Conservation (phyloP, 1,140 invertebrate genomes). For the Solenopsis invicta region DNA sequence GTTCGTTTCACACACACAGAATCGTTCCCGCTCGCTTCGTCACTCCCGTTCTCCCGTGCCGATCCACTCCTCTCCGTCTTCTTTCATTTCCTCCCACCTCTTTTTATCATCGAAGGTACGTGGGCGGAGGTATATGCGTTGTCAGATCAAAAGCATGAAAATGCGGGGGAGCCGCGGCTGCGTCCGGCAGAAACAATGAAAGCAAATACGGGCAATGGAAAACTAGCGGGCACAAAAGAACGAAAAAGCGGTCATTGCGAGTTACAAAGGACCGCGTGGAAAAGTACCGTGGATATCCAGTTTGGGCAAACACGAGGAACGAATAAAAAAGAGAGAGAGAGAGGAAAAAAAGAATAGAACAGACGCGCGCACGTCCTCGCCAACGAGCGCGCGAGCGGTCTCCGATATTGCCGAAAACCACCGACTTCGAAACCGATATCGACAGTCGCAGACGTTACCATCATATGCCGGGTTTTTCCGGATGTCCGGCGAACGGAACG, state of each 20-base stretch:
- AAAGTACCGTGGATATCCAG: conserved; percentile 80
- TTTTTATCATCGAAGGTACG: conserved; percentile 60
- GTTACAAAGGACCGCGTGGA: conserved; percentile 80
- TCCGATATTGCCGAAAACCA: conserved; percentile 73
- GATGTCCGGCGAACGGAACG: conserved; percentile 62
- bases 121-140: conserved; percentile 65
- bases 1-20: conserved; percentile 58
- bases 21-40: conserved; percentile 31
- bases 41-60: conserved; percentile 25
- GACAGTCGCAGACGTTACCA: conserved; percentile 68
- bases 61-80: conserved; percentile 47
- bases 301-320: conserved; percentile 80
- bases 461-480: conserved; percentile 66
- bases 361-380: conserved; percentile 16
- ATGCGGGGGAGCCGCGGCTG: conserved; percentile 69
- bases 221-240: conserved; percentile 79
- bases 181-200: conserved; percentile 83
- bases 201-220: conserved; percentile 84
- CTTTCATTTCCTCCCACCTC: conserved; percentile 35
- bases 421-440: conserved; percentile 70
- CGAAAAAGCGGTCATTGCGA: conserved; percentile 78
- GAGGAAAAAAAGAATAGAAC: neutral
- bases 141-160: conserved; percentile 81
- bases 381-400: conserved; percentile 15
- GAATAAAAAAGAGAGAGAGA: conserved; percentile 63